Conservation (phyloP, 2,797 vertebrate genomes). For the Alectoris magna region DNA sequence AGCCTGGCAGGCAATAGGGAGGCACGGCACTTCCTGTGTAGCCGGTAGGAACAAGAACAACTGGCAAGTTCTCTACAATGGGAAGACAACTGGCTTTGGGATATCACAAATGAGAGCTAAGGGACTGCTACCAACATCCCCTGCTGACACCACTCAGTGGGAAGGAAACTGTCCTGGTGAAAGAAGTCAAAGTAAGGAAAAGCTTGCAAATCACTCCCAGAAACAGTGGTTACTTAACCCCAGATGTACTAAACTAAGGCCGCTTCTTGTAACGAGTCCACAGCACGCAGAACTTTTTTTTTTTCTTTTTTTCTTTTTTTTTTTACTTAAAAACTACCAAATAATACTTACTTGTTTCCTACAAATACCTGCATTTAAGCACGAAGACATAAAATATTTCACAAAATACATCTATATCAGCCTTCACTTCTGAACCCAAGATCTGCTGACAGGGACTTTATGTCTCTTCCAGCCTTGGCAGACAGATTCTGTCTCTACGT, state of each 20-base stretch:
- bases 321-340: not conserved
- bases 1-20: not conserved
- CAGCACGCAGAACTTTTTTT: not conserved
- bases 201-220: not conserved
- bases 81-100: not conserved
- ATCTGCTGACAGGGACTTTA: not conserved
- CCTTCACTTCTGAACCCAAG: not conserved
- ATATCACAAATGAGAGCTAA: too few species aligned
- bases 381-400: not conserved
- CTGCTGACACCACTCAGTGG: not conserved
- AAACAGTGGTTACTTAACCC: not conserved
- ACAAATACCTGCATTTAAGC: not conserved
- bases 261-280: not conserved
- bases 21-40: not conserved
- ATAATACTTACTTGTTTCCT: not conserved
- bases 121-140: not conserved
- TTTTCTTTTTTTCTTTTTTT: not conserved
- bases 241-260: not conserved
- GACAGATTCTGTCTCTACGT: not conserved
- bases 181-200: not conserved
- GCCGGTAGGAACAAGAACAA: not conserved
- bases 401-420: not conserved
- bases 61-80: not conserved
- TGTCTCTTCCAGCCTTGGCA: not conserved
- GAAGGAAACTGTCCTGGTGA: not conserved